phyloP scores from a whole-genome alignment of 2,113 vertebrate genomes.

The Pelusios castaneus region DNA sequence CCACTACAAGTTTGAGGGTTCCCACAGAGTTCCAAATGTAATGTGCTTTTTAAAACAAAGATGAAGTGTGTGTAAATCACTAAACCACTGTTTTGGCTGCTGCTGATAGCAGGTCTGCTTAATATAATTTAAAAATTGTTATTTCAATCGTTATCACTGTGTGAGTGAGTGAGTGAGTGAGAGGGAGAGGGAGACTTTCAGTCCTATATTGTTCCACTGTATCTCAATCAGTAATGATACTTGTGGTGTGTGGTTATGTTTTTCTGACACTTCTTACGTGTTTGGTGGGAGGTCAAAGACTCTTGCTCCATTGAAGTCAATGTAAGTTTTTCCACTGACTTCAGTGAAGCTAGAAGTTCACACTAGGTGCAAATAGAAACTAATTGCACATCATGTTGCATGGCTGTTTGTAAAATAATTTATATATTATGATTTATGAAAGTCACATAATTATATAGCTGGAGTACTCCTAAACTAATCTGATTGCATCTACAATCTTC shows the following conservation, averaged over 20 bases:
- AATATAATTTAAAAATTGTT: background rate
- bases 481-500: background rate
- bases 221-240: background rate
- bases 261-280: background rate
- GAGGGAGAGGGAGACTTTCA: no score
- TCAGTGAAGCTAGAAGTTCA: background rate
- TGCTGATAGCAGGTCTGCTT: background rate
- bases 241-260: background rate
- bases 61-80: background rate
- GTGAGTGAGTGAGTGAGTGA: no score
- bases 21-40: background rate
- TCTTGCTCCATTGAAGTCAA: background rate
- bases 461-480: background rate
- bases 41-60: background rate
- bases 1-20: background rate
- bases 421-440: background rate
- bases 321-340: background rate
- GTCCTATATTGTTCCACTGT: background rate
- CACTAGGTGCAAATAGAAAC: background rate
- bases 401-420: background rate
- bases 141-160: background rate
- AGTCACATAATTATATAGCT: background rate
- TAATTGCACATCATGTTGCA: background rate
- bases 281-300: background rate
- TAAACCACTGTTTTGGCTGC: background rate